Base-by-base conservation (phyloP, 2,113 vertebrate species). In the Copsychus sechellarum region DNA sequence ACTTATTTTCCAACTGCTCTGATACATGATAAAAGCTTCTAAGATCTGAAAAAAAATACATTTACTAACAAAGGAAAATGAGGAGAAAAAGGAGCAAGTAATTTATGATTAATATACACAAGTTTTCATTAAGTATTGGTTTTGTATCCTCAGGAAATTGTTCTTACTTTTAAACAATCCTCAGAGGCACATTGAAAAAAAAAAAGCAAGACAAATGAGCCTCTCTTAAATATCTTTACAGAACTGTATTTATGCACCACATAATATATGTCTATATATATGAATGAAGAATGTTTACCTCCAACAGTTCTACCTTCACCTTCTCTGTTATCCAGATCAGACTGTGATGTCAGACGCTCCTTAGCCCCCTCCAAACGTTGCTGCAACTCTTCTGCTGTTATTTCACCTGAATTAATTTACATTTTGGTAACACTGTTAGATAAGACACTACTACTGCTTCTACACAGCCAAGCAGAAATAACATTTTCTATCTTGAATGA, bases 301-400 rank as follows among this genome's bases (percentile, higher is more conserved):
- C 96, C 92, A 81, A 51, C 77, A 72, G 81, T 96, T 95, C 97
- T 97, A 20, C 98, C 96, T 91, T 96, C 98, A 66, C 96, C 83
- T 88, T 98, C 98, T 72, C 94, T 96, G 81, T 95, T 97, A 93
- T 98, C 98, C 16, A 96, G 66, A 47, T 87, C 96, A 72, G 98
- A 97, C 78, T 98, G 98, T 14, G 98, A 98, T 10, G 98, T 98
- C 77, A 99, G 95, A 6, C 98, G 98, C 76, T 99, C 98, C 92
- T 99, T 99, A 29, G 98, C 98, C 26, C 98, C 98, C 67, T 98
- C 98, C 81, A 99, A 98, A 74, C 99, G 98, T 36, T 99, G 99
- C 29, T 98, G 98, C 38, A 99, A 97, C 93, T 99, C 99, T 97
- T 99, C 98, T 50, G 99, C 99, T 72, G 99, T 99, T 96, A 99